A percentile compares a stretch with the other conserved stretches of the same genome.
phyloP scores from a whole-genome alignment of 2,888 invertebrate genomes.

The Neuroscelio doddi region DNA sequence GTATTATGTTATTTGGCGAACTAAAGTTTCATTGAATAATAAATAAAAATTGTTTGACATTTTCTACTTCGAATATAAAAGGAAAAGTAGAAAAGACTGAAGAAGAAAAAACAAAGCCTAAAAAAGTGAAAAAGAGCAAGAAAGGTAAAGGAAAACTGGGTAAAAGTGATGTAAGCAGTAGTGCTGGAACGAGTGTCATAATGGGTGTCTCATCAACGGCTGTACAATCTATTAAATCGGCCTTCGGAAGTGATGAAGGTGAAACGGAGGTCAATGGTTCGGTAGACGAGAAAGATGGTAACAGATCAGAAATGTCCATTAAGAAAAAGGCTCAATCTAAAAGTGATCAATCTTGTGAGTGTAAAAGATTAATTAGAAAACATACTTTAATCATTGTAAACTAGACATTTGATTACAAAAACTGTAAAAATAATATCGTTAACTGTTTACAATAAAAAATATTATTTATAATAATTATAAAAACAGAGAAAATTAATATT shows the following conservation, averaged over 20 bases:
- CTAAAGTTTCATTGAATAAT: too few species aligned
- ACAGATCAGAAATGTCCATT: slow-evolving; percentile 40
- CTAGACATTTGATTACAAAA: too few species aligned
- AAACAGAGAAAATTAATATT: too few species aligned
- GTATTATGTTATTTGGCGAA: too few species aligned
- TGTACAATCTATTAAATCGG: too few species aligned
- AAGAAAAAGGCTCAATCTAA: slow-evolving; percentile 55
- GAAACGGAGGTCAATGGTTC: slow-evolving; percentile 58
- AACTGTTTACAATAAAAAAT: too few species aligned
- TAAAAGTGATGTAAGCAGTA: slow-evolving; percentile 53
- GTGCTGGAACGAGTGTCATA: slow-evolving; percentile 34
- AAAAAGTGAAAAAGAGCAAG: slow-evolving; percentile 60
- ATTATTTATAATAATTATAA: too few species aligned
- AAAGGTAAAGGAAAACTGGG: slow-evolving; percentile 59
- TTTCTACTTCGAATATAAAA: slow-evolving; percentile 8
- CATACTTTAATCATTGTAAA: too few species aligned
- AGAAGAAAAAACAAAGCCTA: slow-evolving; percentile 61
- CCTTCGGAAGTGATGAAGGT: slow-evolving; percentile 58
- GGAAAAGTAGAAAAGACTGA: slow-evolving; percentile 56
- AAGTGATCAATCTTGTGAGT: slow-evolving; percentile 56
- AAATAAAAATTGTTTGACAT: too few species aligned
- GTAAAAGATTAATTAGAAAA: slow-evolving; percentile 4
- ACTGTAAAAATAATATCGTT: too few species aligned
- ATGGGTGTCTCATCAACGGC: slow-evolving; percentile 50
- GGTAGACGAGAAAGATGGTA: slow-evolving; percentile 65